phyloP scores from a whole-genome alignment of 2,113 vertebrate species.

The Sitta europaea region DNA sequence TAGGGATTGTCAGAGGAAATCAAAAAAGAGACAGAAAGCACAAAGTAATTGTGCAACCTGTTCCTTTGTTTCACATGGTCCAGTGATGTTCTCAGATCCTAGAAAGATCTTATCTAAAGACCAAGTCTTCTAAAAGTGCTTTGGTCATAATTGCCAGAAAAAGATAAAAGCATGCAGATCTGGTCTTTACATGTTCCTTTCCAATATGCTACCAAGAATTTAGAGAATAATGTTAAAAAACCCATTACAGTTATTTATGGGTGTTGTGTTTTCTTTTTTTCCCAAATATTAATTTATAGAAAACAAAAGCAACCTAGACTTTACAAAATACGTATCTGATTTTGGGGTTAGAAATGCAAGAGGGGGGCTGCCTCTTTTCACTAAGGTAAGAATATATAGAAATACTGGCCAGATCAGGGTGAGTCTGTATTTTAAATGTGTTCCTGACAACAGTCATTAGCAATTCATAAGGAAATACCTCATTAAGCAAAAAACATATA shows the following conservation, averaged over 20 bases:
- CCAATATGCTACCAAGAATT: background rate
- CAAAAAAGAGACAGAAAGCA: background rate
- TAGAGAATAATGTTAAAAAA: background rate
- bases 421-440: background rate
- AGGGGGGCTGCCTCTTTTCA: accelerated
- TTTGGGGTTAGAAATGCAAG: background rate
- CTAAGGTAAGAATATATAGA: background rate
- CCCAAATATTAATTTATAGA: background rate
- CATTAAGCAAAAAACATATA: slow-evolving; percentile 46
- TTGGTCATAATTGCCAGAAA: background rate
- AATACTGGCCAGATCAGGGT: background rate
- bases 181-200: background rate
- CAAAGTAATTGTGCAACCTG: background rate
- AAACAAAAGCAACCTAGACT: background rate
- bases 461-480: slow-evolving; percentile 42
- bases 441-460: slow-evolving; percentile 30
- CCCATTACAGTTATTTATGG: background rate
- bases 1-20: background rate
- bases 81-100: background rate
- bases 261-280: background rate
- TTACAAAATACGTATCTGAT: background rate
- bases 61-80: background rate
- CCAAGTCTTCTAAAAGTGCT: background rate
- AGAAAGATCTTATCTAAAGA: background rate
- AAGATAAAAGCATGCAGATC: background rate